These are phyloP conservation scores for Cebus imitator DNA, from an alignment of 2,113 vertebrate species.

Conservation along the genomic window DNA sequence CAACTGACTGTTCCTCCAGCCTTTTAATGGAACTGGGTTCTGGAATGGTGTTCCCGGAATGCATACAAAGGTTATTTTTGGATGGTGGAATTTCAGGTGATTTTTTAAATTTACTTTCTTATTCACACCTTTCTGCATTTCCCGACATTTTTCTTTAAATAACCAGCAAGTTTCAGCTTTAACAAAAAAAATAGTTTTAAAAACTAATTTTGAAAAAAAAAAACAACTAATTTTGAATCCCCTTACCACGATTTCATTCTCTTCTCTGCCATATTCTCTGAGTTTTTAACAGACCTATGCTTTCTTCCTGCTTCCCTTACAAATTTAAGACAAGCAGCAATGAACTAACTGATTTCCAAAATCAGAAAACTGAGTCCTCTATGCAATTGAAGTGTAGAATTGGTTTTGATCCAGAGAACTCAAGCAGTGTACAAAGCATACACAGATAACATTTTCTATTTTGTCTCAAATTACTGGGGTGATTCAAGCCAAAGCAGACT, in stretches of 20 bases:
- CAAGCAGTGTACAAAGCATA: neutral
- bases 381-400: neutral
- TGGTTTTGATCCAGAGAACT: neutral
- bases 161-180: neutral
- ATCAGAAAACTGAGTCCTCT: slow-evolving; percentile 24
- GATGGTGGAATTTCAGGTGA: slow-evolving; percentile 38
- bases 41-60: slow-evolving; percentile 30
- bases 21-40: neutral
- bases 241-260: neutral
- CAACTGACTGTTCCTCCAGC: neutral
- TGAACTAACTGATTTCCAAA: neutral
- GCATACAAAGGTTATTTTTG: slow-evolving; percentile 31
- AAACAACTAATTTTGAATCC: neutral
- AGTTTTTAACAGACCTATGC: neutral
- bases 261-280: neutral
- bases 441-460: slow-evolving; percentile 6
- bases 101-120: slow-evolving; percentile 47
- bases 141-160: slow-evolving; percentile 11
- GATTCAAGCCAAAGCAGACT: slow-evolving; percentile 39
- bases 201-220: neutral
- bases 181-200: neutral
- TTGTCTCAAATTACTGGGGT: neutral
- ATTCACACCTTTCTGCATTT: slow-evolving; percentile 20
- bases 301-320: neutral
- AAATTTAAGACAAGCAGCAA: slow-evolving; percentile 13